These are phyloP conservation scores for Lasioglossum pauxillum DNA, from an alignment of 2,888 invertebrate genomes.

Conservation along the genomic window DNA sequence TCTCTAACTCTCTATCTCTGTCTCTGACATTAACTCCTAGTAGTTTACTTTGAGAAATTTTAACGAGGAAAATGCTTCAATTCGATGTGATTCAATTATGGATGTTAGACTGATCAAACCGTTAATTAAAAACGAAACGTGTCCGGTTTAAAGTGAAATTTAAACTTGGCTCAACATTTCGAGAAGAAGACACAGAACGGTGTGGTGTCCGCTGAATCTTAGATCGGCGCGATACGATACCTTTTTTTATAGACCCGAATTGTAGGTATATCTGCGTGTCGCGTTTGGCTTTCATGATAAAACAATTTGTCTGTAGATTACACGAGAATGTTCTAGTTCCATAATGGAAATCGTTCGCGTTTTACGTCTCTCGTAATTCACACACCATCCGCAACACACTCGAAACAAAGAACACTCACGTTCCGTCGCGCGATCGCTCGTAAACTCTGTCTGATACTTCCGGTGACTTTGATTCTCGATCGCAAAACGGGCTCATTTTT, in stretches of 20 bases:
- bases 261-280: slow-evolving; percentile 64
- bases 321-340: slow-evolving; percentile 57
- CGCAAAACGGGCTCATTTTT: slow-evolving; percentile 44
- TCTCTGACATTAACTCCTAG: slow-evolving; percentile 57
- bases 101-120: slow-evolving; percentile 63
- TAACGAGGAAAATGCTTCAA: slow-evolving; percentile 62
- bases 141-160: slow-evolving; percentile 66
- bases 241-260: slow-evolving; percentile 61
- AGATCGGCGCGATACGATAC: slow-evolving; percentile 60
- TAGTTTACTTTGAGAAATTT: slow-evolving; percentile 69
- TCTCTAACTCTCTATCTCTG: neutral
- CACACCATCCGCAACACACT: neutral
- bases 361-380: slow-evolving; percentile 64
- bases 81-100: slow-evolving; percentile 70
- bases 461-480: slow-evolving; percentile 44
- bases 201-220: slow-evolving; percentile 46
- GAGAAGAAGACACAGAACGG: slow-evolving; percentile 21
- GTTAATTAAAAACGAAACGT: slow-evolving; percentile 40
- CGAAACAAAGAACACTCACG: slow-evolving; percentile 9
- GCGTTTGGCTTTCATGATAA: slow-evolving; percentile 65
- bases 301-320: slow-evolving; percentile 71
- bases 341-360: slow-evolving; percentile 59
- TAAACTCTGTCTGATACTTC: slow-evolving; percentile 40
- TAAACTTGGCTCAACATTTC: slow-evolving; percentile 61
- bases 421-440: slow-evolving; percentile 57